Evolutionary conservation across 1,140 invertebrate species (phyloP).

Genomic region (Ceratosolen fusciceps): DNA sequence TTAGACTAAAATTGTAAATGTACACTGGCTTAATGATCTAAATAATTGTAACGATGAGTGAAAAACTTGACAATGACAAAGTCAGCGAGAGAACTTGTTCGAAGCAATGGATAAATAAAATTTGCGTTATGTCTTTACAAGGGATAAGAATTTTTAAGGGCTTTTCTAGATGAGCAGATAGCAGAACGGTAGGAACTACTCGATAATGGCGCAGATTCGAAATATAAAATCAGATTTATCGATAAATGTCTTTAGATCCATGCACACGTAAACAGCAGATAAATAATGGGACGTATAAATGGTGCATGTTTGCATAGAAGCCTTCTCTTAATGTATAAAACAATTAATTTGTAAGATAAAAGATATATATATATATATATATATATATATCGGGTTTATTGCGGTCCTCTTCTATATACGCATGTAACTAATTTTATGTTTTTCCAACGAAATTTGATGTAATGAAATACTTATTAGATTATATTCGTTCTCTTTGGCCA

Average conservation of each 20-base stretch:
- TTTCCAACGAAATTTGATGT: not conserved
- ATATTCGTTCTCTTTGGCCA: not conserved
- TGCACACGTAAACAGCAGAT: not conserved
- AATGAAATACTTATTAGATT: not conserved
- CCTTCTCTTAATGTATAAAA: slow-evolving; percentile 31
- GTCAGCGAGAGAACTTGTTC: too few relatives aligned
- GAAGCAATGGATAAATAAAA: too few relatives aligned
- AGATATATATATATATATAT: too few relatives aligned
- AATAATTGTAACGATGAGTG: too few relatives aligned
- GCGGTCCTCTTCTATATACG: slow-evolving; percentile 35
- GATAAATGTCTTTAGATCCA: slow-evolving; percentile 57
- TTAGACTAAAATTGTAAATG: too few relatives aligned
- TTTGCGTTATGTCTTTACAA: too few relatives aligned
- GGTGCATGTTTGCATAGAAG: slow-evolving; percentile 26
- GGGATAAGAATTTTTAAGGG: not conserved
- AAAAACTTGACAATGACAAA: not conserved
- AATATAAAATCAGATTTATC: slow-evolving; percentile 57
- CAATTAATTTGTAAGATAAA: slow-evolving; percentile 8
- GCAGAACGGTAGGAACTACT: not conserved
- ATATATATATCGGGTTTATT: not conserved
- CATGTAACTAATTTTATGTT: not conserved
- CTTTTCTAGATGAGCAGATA: too few relatives aligned
- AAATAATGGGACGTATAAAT: not conserved
- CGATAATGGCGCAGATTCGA: slow-evolving; percentile 31
- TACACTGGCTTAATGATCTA: too few relatives aligned